These are phyloP conservation scores for Ceratoteleas bidentatus DNA, from an alignment of 1,140 invertebrate genomes.

Conservation along the genomic window DNA sequence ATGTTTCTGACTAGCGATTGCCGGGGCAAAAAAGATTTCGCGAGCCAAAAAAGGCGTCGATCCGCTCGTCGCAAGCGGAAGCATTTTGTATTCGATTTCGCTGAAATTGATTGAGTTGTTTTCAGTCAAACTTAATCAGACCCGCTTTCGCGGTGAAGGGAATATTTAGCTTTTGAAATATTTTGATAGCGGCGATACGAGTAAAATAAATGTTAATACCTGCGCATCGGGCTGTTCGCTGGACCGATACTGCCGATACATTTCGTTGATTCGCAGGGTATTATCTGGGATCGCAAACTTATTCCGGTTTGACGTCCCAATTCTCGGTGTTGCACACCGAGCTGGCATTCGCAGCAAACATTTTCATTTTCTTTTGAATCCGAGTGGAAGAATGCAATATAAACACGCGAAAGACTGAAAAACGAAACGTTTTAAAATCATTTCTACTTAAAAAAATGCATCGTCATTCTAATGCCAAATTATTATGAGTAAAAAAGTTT, in stretches of 20 bases:
- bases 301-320: constrained; percentile 20
- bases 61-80: not conserved
- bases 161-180: constrained; percentile 35
- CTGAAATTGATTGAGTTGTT: not conserved
- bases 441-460: no score
- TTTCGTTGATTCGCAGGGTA: constrained; percentile 46
- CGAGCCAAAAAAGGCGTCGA: constrained; percentile 11
- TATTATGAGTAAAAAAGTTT: no score
- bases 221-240: constrained; percentile 27
- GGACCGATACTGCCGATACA: constrained; percentile 53
- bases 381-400: no score
- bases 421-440: no score
- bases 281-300: constrained; percentile 24
- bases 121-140: no score
- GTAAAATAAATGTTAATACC: constrained; percentile 28
- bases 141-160: no score
- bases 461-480: no score
- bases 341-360: no score
- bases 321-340: no score
- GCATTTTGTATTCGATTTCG: constrained; percentile 16
- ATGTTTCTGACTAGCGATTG: constrained; percentile 16
- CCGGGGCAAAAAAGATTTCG: constrained; percentile 26
- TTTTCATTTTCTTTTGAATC: no score
- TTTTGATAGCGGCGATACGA: constrained; percentile 22
- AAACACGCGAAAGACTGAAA: no score